Base-by-base conservation (phyloP, 1,140 invertebrate genomes). In the Scaptomyza pallida region DNA sequence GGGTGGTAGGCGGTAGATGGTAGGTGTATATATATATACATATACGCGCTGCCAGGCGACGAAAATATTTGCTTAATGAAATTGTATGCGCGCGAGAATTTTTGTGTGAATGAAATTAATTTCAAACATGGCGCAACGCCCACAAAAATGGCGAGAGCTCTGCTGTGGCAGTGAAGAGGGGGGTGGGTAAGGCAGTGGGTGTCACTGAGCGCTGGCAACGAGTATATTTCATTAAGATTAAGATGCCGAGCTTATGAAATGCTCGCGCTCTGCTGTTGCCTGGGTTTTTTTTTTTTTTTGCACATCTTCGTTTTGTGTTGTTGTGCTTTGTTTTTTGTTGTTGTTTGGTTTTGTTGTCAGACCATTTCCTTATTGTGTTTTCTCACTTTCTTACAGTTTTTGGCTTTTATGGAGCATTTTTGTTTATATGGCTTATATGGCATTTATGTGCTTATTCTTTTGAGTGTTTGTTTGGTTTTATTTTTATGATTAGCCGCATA, bases 21-120 rank as follows among this genome's bases (percentile, higher is more conserved):
- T 21, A 13, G 35, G n/a, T 35, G 5, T 35, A 35, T 21, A 35
- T 37, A 37, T n/a, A n/a, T n/a, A n/a, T n/a, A n/a, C n/a, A n/a
- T n/a, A n/a, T 26, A 26, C 35, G 35, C 59, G 40, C 75, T 64
- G 72, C 16, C 63, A 68, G 80, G 76, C 81, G 61, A 74, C 62
- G 71, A 86, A 86, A 86, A 86, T 86, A 86, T 86, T 86, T 86
- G 82, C 81, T 86, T 86, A 86, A 86, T 86, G 81, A 86, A 86
- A 86, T 86, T 86, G 82, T 86, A 86, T 88, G 81, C 62, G 77
- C 81, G 81, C 81, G 81, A 74, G 81, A 86, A 88, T 81, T 88
- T 85, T 69, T 81, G 81, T 86, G 78, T 71, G 81, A 86, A 81
- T 86, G 85, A 85, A 85, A 85, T 85, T 85, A 85, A 85, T 86